These are phyloP conservation scores for Hoplodrina ambigua DNA, from an alignment of 2,888 invertebrate genomes.

Conservation along the genomic window DNA sequence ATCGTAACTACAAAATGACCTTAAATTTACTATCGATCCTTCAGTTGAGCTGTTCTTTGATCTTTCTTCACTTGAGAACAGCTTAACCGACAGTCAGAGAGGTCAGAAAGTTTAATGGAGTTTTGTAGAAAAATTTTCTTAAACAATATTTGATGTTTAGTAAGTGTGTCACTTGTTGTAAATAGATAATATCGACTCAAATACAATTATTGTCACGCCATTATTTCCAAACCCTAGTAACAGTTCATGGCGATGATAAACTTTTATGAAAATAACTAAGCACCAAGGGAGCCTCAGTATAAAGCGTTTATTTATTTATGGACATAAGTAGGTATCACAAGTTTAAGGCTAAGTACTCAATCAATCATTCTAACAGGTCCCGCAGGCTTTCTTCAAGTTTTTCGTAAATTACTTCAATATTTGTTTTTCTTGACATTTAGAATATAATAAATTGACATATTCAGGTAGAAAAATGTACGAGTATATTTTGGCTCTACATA, in stretches of 20 bases:
- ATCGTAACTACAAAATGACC: too few species aligned
- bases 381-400: constrained; percentile 39
- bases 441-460: constrained; percentile 2
- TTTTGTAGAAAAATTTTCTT: too few species aligned
- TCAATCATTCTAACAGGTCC: constrained; percentile 52
- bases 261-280: not conserved
- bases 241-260: not conserved
- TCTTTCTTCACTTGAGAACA: too few species aligned
- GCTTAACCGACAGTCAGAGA: too few species aligned
- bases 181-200: too few species aligned
- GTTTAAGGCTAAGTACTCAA: constrained; percentile 49
- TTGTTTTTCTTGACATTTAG: constrained; percentile 35
- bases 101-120: too few species aligned
- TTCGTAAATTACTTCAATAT: constrained; percentile 43
- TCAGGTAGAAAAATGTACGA: not conserved
- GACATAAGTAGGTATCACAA: constrained; percentile 13
- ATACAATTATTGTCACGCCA: too few species aligned
- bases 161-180: too few species aligned
- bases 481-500: not conserved
- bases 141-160: too few species aligned
- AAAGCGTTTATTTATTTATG: constrained; percentile 29
- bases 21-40: too few species aligned
- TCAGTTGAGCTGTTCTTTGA: too few species aligned
- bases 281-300: not conserved
- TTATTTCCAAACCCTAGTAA: not conserved